Evolutionary conservation across 2,888 invertebrate species (phyloP).

Genomic region (Mesorhabditis belari): DNA sequence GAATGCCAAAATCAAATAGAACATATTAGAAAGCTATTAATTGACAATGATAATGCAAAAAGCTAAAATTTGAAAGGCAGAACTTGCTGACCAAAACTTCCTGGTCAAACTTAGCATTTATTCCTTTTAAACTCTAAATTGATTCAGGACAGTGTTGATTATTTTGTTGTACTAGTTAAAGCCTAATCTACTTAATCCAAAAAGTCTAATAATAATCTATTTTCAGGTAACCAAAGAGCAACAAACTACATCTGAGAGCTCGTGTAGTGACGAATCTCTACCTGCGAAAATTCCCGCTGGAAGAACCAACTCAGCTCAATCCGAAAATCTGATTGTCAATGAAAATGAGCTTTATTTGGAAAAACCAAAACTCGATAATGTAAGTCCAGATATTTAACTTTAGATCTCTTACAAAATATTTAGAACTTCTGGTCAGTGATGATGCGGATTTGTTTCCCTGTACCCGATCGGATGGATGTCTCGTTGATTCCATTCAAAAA

Average conservation of each 20-base stretch:
- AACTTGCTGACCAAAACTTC: too few species aligned
- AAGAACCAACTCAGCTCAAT: background rate
- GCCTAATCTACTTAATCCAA: too few species aligned
- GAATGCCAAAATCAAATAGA: too few species aligned
- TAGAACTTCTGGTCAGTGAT: background rate
- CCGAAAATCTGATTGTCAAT: background rate
- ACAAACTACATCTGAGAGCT: background rate
- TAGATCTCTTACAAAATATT: too few species aligned
- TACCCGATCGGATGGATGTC: background rate
- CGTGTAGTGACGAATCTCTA: background rate
- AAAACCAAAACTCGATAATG: background rate
- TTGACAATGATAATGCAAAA: too few species aligned
- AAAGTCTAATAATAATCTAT: too few species aligned
- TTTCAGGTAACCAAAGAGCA: background rate
- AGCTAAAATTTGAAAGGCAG: too few species aligned
- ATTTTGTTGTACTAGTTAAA: too few species aligned
- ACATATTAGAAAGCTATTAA: too few species aligned
- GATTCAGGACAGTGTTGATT: too few species aligned
- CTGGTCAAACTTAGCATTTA: too few species aligned
- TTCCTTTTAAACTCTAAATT: too few species aligned
- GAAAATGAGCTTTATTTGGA: background rate
- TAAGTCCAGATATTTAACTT: background rate
- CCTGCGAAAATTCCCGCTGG: background rate
- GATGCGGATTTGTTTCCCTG: background rate
- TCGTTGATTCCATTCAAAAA: background rate